These are phyloP conservation scores for Pomatostomus ruficeps DNA, from an alignment of 2,113 vertebrate species.

Conservation along the genomic window DNA sequence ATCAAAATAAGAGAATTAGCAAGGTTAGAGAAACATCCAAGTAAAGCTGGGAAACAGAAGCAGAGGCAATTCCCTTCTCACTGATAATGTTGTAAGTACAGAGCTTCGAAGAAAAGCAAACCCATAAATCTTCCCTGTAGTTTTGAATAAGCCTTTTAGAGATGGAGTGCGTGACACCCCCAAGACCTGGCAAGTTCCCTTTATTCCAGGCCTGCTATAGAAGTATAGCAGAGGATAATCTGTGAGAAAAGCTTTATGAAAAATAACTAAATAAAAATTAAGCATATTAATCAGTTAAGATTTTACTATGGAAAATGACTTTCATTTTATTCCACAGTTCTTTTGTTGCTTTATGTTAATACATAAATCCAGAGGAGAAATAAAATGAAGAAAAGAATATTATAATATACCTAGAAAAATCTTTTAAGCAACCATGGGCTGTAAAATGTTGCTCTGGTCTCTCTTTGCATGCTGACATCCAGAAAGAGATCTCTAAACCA, in stretches of 20 bases:
- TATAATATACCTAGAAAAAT: neutral
- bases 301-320: neutral
- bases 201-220: neutral
- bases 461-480: neutral
- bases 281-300: neutral
- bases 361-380: neutral
- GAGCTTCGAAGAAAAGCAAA: neutral
- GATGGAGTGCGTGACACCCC: rapidly evolving
- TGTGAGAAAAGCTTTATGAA: neutral
- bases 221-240: neutral
- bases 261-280: neutral
- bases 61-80: neutral
- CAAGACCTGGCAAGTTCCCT: neutral
- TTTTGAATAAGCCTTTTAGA: neutral
- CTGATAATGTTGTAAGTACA: neutral
- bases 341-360: neutral
- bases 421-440: neutral
- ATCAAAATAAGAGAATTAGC: neutral
- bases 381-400: neutral
- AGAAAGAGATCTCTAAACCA: neutral
- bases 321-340: neutral
- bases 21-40: neutral
- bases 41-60: neutral
- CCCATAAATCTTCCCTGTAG: neutral
- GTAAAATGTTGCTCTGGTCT: neutral